Conservation (phyloP, 2,113 vertebrate genomes). For the Trichechus manatus region DNA sequence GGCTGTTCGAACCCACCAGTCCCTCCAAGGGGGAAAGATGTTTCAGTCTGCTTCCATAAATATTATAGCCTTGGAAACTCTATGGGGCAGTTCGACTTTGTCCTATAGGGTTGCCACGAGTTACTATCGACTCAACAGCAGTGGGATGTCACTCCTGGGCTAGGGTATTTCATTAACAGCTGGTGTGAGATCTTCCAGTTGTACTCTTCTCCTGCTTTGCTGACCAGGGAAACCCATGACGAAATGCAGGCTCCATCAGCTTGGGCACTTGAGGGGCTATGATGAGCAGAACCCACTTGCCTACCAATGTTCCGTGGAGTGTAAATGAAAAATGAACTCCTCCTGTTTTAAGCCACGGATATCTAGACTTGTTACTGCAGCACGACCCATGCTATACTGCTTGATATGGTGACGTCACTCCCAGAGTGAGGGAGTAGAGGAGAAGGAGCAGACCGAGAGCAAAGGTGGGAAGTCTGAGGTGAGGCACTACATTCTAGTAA, state of each 20-base stretch:
- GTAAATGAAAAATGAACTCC: background rate
- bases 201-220: fast-evolving
- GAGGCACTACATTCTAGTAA: fast-evolving
- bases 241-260: background rate
- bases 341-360: fast-evolving
- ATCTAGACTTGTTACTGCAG: background rate
- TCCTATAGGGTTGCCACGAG: background rate
- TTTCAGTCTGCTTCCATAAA: background rate
- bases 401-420: no score
- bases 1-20: background rate
- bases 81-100: background rate
- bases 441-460: background rate
- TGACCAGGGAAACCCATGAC: background rate
- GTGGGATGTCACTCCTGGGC: background rate
- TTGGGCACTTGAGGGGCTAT: background rate
- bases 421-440: background rate
- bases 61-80: background rate
- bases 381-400: fast-evolving
- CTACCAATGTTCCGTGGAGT: fast-evolving
- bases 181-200: background rate
- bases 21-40: background rate
- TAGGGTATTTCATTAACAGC: background rate
- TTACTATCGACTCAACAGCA: background rate
- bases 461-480: background rate
- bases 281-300: background rate